Evolutionary conservation across 2,797 vertebrate species (phyloP), one percentile per base, ranked within the genome.

Genomic region (Esox masquinongy): DNA sequence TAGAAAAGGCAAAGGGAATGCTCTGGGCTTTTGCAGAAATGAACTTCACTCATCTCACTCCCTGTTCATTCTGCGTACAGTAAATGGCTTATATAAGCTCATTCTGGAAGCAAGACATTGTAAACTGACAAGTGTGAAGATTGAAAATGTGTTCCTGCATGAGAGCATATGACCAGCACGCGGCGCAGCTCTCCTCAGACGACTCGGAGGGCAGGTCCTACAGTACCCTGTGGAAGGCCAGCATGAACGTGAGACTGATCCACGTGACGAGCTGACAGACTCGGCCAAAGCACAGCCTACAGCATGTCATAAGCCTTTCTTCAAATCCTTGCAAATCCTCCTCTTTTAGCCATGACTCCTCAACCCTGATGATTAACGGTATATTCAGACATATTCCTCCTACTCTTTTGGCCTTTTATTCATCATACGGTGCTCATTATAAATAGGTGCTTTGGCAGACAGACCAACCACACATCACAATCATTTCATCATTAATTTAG

Each of bases 71-170:
- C 70, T 76, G 66, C 43, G 73, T 22, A 78, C 36, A 47, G 16
- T 51, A 51, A 51, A 51, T 81, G 81, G 77, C 70, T 61, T 70
- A 79, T 19, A 68, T 76, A 83, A 56, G 51, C 12, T 43, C 29
- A 66, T 8, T 22, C 22, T 22, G 51, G 29, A 29, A 72, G 49
- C 53, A 84, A 75, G 29, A 73, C 43, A 49, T 17, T 50, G 2
- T 15, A 36, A n/a, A 19, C n/a, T 19, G 16, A 51, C 50, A 51
- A 51, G 50, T 51, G 50, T 5, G 50, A 51, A 51, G 47, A 53
- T 51, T 70, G 56, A 70, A 16, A 22, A 43, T 47, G 8, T 47
- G 29, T 24, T 26, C 47, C 1, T 59, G 26, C 56, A 19, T 29
- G 68, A 22, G 24, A 3, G 24, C 50, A 31, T 4, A 8, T 26